phyloP scores from a whole-genome alignment of 2,888 invertebrate genomes.

The Pristionchus entomophagus region DNA sequence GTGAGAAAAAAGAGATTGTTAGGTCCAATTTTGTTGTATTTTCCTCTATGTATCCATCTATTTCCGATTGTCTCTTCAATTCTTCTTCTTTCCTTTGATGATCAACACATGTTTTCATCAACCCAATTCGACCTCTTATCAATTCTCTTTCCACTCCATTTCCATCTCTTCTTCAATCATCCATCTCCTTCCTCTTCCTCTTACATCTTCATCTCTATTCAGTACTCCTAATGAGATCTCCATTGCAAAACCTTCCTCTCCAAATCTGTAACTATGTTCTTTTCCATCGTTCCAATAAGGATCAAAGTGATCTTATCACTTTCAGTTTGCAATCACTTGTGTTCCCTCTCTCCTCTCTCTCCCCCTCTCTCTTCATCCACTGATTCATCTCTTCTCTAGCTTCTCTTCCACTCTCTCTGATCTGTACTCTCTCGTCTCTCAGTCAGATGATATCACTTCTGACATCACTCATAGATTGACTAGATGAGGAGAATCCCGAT shows the following conservation, averaged over 20 bases:
- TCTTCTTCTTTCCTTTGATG: constrained; percentile 15
- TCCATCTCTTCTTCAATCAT: not conserved
- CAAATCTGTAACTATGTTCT: constrained; percentile 1
- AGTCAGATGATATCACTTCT: not conserved
- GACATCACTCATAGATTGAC: not conserved
- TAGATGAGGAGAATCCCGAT: not conserved
- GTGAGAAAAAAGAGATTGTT: not conserved
- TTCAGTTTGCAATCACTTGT: not conserved
- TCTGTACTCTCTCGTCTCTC: not conserved
- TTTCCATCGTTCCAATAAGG: not conserved
- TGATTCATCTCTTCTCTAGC: constrained; percentile 5
- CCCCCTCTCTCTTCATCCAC: constrained; percentile 14
- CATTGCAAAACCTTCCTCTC: not conserved
- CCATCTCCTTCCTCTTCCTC: not conserved
- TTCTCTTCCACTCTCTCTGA: constrained; percentile 7
- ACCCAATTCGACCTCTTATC: constrained; percentile 34
- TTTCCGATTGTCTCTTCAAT: not conserved
- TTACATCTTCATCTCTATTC: constrained; percentile 25
- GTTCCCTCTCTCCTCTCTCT: not conserved
- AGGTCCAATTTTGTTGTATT: not conserved
- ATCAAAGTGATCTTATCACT: not conserved
- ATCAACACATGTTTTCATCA: constrained; percentile 13
- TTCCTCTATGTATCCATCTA: not conserved
- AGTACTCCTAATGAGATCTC: too few species aligned
- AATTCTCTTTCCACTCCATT: constrained; percentile 23